Conservation (phyloP, 2,113 vertebrate species). For the Lampris megalopsis region DNA sequence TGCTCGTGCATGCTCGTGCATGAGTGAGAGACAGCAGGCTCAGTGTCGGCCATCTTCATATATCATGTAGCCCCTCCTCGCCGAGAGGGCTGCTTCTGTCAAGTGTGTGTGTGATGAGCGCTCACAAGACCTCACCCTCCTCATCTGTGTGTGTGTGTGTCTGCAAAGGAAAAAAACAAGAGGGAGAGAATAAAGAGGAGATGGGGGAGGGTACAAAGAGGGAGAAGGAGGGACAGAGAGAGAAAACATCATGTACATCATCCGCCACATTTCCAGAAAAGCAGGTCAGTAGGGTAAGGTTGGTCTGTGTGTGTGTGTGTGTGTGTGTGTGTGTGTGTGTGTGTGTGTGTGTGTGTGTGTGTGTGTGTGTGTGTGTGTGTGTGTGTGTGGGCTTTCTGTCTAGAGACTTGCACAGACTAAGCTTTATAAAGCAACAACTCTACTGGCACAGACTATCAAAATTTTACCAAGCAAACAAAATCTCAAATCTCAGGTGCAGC, state of each 20-base stretch:
- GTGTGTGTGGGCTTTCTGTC: too few species aligned
- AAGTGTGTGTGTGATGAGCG: slow-evolving; percentile 76
- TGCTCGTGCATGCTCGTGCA: background rate
- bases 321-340: slow-evolving; percentile 11
- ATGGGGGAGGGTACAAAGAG: background rate
- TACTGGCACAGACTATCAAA: too few species aligned
- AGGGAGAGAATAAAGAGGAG: slow-evolving; percentile 5
- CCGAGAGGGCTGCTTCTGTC: slow-evolving; percentile 78
- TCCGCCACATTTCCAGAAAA: slow-evolving; percentile 56
- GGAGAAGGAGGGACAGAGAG: background rate
- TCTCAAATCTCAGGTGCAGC: too few species aligned
- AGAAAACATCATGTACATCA: slow-evolving; percentile 38
- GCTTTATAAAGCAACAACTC: too few species aligned
- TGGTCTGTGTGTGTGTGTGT: slow-evolving; percentile 24
- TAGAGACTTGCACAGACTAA: too few species aligned
- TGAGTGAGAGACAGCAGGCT: slow-evolving; percentile 21
- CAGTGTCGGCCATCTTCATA: slow-evolving; percentile 75
- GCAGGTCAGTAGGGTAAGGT: slow-evolving; percentile 69
- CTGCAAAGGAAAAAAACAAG: background rate
- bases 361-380: too few species aligned
- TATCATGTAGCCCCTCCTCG: slow-evolving; percentile 72
- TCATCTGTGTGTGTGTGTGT: slow-evolving; percentile 7
- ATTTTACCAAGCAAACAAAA: too few species aligned
- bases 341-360: background rate
- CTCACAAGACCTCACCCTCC: slow-evolving; percentile 63